Evolutionary conservation across 2,113 vertebrate genomes (phyloP).

Genomic region (Agapornis roseicollis): DNA sequence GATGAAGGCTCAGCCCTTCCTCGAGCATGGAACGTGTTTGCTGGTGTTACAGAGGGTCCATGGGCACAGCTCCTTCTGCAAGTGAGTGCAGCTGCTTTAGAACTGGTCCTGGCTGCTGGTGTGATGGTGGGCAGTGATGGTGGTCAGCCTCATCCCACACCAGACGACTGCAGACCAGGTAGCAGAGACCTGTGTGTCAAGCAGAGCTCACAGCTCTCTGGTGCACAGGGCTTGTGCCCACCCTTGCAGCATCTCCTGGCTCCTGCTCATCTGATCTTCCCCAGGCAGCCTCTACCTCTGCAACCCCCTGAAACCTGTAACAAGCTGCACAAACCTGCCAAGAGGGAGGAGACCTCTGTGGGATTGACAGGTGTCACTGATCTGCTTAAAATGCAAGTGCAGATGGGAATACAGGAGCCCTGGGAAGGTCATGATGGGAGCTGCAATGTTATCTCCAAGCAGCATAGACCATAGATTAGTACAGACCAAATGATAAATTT

Average conservation of each 20-base stretch:
- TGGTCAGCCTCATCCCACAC: not conserved
- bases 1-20: not conserved
- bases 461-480: not conserved
- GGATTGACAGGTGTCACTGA: not conserved
- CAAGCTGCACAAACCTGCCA: not conserved
- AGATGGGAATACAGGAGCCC: not conserved
- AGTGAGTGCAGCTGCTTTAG: rapidly evolving
- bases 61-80: too few relatives aligned
- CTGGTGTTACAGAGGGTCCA: rapidly evolving
- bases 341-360: not conserved
- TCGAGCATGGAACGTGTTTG: rapidly evolving
- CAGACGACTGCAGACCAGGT: not conserved
- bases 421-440: not conserved
- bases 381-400: not conserved
- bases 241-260: not conserved
- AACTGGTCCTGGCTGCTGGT: rapidly evolving
- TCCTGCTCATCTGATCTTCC: not conserved
- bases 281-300: not conserved
- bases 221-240: not conserved
- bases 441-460: not conserved
- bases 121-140: rapidly evolving
- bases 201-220: too few relatives aligned
- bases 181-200: not conserved
- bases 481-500: not conserved
- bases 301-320: not conserved